phyloP scores from a whole-genome alignment of 2,888 invertebrate genomes.

The Cacoxenus indagator region DNA sequence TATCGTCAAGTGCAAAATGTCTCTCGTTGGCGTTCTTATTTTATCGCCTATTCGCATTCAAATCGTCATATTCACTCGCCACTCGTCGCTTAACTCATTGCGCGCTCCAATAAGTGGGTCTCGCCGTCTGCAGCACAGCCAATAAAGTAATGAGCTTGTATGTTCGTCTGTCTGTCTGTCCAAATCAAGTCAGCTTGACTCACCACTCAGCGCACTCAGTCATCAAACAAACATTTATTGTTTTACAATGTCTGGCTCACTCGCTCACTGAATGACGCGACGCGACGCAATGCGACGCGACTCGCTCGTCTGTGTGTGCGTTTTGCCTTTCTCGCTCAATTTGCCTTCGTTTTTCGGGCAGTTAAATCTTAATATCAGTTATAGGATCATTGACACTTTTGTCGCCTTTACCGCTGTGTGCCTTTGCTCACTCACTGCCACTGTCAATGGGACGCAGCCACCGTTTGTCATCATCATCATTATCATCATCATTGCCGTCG shows the following conservation, averaged over 20 bases:
- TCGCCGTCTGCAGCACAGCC: constrained; percentile 9
- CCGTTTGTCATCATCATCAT: constrained; percentile 3
- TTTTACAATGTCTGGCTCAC: neutral
- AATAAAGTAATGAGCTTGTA: constrained; percentile 7
- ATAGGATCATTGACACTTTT: constrained; percentile 63
- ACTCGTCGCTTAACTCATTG: neutral
- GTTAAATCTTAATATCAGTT: constrained; percentile 55
- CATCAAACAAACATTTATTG: constrained; percentile 17
- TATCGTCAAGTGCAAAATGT: constrained; percentile 2
- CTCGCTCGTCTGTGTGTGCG: neutral
- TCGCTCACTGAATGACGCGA: neutral
- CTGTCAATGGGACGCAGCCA: neutral
- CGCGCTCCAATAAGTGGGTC: constrained; percentile 25
- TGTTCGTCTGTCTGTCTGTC: neutral
- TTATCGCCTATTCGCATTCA: too few relatives aligned
- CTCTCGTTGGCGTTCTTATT: constrained; percentile 11
- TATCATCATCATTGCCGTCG: neutral
- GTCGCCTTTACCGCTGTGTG: constrained; percentile 2
- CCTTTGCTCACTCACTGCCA: constrained; percentile 32
- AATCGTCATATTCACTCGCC: neutral
- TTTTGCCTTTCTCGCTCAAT: neutral
- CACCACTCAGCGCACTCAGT: constrained; percentile 14
- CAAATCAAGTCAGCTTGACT: neutral
- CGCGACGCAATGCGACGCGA: too few relatives aligned
- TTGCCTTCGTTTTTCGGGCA: constrained; percentile 25